A percentile compares a stretch with the other conserved stretches of the same genome.
Conservation (phyloP, 2,113 vertebrate species). For the Pipa parva region DNA sequence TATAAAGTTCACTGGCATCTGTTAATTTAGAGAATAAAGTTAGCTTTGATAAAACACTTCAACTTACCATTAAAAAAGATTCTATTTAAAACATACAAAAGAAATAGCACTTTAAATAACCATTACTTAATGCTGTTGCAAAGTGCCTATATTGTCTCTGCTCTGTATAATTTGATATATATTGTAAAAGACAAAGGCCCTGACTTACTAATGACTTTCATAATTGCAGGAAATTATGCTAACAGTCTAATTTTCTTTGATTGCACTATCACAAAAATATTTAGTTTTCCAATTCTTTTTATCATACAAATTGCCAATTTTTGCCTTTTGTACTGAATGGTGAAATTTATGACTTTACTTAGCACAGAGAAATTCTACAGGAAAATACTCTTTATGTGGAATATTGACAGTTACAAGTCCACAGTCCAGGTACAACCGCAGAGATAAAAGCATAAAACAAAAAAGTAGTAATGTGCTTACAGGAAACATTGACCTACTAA, state of each 20-base stretch:
- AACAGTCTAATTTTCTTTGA: constrained; percentile 41
- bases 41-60: not conserved
- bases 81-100: constrained; percentile 11
- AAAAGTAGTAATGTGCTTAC: too few relatives aligned
- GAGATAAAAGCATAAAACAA: too few relatives aligned
- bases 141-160: constrained; percentile 36
- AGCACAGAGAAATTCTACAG: constrained; percentile 10
- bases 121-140: constrained; percentile 28
- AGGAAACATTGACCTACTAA: too few relatives aligned
- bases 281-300: constrained; percentile 30
- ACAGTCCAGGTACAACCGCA: too few relatives aligned
- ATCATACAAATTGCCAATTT: constrained; percentile 26
- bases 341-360: constrained; percentile 24
- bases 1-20: not conserved
- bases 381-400: too few relatives aligned
- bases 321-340: constrained; percentile 16
- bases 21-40: constrained; percentile 1
- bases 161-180: constrained; percentile 39
- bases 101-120: constrained; percentile 37
- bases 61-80: not conserved
- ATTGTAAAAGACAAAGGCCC: constrained; percentile 41
- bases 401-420: too few relatives aligned
- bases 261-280: constrained; percentile 41
- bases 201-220: constrained; percentile 43
- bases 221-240: constrained; percentile 42